Conservation (phyloP, 2,888 invertebrate genomes). For the Ophion slaviceki region DNA sequence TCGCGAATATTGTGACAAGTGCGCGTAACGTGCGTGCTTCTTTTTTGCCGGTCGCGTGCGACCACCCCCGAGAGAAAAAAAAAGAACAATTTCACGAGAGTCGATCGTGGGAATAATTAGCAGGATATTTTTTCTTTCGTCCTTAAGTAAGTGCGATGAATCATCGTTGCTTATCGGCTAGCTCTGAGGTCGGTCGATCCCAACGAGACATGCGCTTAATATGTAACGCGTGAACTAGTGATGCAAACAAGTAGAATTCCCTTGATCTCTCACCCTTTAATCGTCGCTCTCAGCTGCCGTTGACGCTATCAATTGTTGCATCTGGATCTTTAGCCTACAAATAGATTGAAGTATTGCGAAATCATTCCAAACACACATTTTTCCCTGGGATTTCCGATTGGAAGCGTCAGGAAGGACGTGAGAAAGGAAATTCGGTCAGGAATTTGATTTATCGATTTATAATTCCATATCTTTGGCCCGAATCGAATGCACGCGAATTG, state of each 20-base stretch:
- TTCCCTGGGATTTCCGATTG: too few relatives aligned
- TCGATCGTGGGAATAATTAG: not conserved
- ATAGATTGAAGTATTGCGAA: not conserved
- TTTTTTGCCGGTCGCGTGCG: not conserved
- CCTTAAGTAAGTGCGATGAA: not conserved
- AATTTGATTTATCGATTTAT: too few relatives aligned
- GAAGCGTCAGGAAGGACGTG: too few relatives aligned
- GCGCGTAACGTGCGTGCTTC: conserved; percentile 18
- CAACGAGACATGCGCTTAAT: not conserved
- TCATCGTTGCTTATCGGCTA: not conserved
- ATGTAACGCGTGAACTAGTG: not conserved
- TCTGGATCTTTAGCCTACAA: conserved; percentile 11
- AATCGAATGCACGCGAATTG: too few relatives aligned
- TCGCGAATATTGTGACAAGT: conserved; percentile 57
- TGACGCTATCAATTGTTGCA: conserved; percentile 28
- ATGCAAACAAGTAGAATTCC: conserved; percentile 29
- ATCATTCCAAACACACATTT: too few relatives aligned
- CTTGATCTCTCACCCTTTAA: conserved; percentile 52
- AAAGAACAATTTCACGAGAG: not conserved
- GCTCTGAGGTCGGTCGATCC: not conserved
- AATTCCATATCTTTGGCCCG: too few relatives aligned
- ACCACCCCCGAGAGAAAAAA: too few relatives aligned
- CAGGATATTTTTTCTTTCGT: not conserved
- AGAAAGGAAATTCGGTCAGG: too few relatives aligned
- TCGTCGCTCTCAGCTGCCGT: conserved; percentile 34